A percentile compares a stretch with the other conserved stretches of the same genome.
These are phyloP conservation scores for Globia sparganii DNA, from an alignment of 2,888 invertebrate genomes.

Conservation along the genomic window DNA sequence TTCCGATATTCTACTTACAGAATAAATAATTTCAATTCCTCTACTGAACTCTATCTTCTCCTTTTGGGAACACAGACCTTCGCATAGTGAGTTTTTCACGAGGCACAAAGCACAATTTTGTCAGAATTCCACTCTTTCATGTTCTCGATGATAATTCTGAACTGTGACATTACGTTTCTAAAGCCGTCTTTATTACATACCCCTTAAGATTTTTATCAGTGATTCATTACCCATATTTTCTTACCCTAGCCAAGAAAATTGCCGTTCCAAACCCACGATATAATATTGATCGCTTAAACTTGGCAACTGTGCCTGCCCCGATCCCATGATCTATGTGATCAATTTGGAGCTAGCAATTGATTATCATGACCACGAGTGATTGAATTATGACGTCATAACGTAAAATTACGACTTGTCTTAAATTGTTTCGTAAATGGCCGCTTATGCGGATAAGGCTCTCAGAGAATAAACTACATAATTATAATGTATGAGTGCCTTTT, in stretches of 20 bases:
- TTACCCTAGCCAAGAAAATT: conserved; percentile 33
- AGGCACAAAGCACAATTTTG: background rate
- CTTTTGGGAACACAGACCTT: background rate
- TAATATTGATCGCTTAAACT: conserved; percentile 49
- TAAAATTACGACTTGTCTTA: conserved; percentile 62
- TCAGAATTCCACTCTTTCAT: background rate
- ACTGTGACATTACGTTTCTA: background rate
- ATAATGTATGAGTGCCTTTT: conserved; percentile 29
- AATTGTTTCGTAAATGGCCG: conserved; percentile 67
- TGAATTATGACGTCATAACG: conserved; percentile 73
- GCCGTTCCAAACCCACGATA: conserved; percentile 18
- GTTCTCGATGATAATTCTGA: background rate
- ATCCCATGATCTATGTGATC: conserved; percentile 66
- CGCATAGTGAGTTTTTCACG: background rate
- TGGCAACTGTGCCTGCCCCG: conserved; percentile 27
- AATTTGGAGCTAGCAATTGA: conserved; percentile 71
- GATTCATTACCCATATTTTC: conserved; percentile 37
- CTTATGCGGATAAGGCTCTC: conserved; percentile 34
- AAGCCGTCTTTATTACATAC: conserved; percentile 1
- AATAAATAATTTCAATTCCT: background rate
- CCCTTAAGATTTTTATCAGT: conserved; percentile 41
- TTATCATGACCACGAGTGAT: conserved; percentile 68
- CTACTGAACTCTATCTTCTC: background rate
- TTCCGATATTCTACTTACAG: background rate
- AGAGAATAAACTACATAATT: conserved; percentile 27